Percentiles rank a stretch among this genome's conserved stretches.
Conservation (phyloP, 2,797 vertebrate genomes). For the Mus caroli region DNA sequence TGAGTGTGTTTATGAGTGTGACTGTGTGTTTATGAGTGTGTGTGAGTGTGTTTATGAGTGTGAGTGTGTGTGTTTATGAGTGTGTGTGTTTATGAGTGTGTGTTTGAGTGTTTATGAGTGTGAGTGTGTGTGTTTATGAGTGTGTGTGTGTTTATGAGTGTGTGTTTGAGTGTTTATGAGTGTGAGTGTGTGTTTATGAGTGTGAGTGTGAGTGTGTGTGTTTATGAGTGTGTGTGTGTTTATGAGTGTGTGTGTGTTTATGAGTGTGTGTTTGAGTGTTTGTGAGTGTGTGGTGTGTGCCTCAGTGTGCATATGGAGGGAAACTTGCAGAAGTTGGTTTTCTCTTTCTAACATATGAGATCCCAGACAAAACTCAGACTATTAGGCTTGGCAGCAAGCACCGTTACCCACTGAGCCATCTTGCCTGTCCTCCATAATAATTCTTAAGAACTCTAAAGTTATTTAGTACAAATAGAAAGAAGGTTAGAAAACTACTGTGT, state of each 20-base stretch:
- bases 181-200: too few relatives aligned
- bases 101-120: too few relatives aligned
- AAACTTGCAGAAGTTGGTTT: not conserved
- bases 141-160: too few relatives aligned
- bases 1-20: too few relatives aligned
- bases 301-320: not conserved
- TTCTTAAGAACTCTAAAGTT: constrained; percentile 50
- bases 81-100: too few relatives aligned
- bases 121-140: too few relatives aligned
- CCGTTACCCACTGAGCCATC: not conserved
- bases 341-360: too few relatives aligned
- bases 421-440: not conserved
- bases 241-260: too few relatives aligned
- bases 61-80: too few relatives aligned
- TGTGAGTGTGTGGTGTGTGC: not conserved
- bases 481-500: constrained; percentile 48
- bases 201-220: too few relatives aligned
- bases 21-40: not conserved
- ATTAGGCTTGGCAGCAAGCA: not conserved
- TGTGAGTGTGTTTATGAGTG: too few relatives aligned
- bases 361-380: not conserved
- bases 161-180: too few relatives aligned
- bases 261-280: not conserved
- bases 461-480: constrained; percentile 32
- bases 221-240: not conserved